These are phyloP conservation scores for Lasioglossum leucozonium DNA, from an alignment of 2,888 invertebrate species.

Conservation along the genomic window DNA sequence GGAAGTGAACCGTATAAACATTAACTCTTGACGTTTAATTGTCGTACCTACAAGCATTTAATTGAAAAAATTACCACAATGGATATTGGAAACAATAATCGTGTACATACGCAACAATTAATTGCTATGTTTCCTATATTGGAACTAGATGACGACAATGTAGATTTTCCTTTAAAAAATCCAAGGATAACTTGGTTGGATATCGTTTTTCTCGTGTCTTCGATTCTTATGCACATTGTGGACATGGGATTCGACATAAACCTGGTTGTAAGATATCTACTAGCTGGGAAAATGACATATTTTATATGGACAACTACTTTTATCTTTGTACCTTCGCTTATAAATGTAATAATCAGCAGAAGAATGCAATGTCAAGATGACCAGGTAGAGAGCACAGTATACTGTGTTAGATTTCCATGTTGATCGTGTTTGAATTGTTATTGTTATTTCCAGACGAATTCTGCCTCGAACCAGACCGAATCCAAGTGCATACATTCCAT, in stretches of 20 bases:
- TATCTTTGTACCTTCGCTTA: slow-evolving; percentile 90
- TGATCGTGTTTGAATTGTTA: not conserved
- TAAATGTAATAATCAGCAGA: slow-evolving; percentile 90
- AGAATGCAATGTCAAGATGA: slow-evolving; percentile 87
- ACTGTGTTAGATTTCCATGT: not conserved
- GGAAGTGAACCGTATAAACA: not conserved
- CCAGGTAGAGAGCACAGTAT: slow-evolving; percentile 72
- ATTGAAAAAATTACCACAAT: slow-evolving; percentile 27
- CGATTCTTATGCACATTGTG: slow-evolving; percentile 89
- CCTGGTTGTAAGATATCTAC: slow-evolving; percentile 88
- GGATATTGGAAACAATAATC: slow-evolving; percentile 37
- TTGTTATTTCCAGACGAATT: slow-evolving; percentile 64
- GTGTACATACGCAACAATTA: slow-evolving; percentile 51
- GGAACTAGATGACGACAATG: slow-evolving; percentile 71
- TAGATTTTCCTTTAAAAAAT: slow-evolving; percentile 76
- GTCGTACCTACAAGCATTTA: slow-evolving; percentile 9
- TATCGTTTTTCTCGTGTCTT: slow-evolving; percentile 88
- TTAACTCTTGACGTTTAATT: not conserved
- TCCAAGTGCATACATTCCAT: slow-evolving; percentile 53
- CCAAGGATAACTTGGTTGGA: slow-evolving; percentile 86
- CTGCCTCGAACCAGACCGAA: slow-evolving; percentile 32
- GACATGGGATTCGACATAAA: slow-evolving; percentile 90
- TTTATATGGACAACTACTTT: slow-evolving; percentile 90
- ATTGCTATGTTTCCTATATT: slow-evolving; percentile 69
- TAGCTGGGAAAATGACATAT: slow-evolving; percentile 86